Evolutionary conservation across 2,797 vertebrate species (phyloP).

Genomic region (Enoplosus armatus): DNA sequence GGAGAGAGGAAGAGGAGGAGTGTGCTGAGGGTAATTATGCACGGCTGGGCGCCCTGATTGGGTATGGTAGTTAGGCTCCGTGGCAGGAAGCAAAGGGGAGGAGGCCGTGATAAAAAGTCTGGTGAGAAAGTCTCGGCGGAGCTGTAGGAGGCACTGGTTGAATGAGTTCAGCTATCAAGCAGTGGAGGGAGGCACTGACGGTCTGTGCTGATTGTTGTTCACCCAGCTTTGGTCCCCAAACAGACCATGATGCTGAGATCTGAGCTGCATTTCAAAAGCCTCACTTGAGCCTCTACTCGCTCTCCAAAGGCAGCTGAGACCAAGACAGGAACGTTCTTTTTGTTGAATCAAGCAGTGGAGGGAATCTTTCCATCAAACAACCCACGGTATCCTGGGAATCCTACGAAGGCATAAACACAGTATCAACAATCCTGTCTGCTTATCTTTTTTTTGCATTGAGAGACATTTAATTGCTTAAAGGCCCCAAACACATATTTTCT

Average conservation of each 20-base stretch:
- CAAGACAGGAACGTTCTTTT: constrained; percentile 4
- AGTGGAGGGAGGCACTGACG: constrained; percentile 43
- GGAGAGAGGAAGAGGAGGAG: constrained; percentile 67
- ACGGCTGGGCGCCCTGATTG: constrained; percentile 73
- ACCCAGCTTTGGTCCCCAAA: constrained; percentile 52
- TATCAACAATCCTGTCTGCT: background rate
- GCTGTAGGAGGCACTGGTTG: constrained; percentile 57
- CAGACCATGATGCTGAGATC: constrained; percentile 46
- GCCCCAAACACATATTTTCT: background rate
- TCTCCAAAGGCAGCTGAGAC: constrained; percentile 28
- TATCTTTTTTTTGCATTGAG: background rate
- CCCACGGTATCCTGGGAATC: constrained; percentile 6
- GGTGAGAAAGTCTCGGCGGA: constrained; percentile 46
- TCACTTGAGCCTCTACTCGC: constrained; percentile 13
- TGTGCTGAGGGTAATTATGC: constrained; percentile 70
- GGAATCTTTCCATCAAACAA: constrained; percentile 24
- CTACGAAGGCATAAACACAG: background rate
- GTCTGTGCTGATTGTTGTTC: constrained; percentile 65
- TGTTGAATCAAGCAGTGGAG: constrained; percentile 31
- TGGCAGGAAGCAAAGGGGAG: constrained; percentile 42
- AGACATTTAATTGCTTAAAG: background rate
- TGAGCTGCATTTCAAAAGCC: constrained; percentile 60
- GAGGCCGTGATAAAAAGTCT: constrained; percentile 52
- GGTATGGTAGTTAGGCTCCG: constrained; percentile 54
- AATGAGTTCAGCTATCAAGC: constrained; percentile 59